A percentile compares a stretch with the other conserved stretches of the same genome.
Evolutionary conservation across 2,797 vertebrate genomes (phyloP).

Genomic region (Silurus aristotelis): DNA sequence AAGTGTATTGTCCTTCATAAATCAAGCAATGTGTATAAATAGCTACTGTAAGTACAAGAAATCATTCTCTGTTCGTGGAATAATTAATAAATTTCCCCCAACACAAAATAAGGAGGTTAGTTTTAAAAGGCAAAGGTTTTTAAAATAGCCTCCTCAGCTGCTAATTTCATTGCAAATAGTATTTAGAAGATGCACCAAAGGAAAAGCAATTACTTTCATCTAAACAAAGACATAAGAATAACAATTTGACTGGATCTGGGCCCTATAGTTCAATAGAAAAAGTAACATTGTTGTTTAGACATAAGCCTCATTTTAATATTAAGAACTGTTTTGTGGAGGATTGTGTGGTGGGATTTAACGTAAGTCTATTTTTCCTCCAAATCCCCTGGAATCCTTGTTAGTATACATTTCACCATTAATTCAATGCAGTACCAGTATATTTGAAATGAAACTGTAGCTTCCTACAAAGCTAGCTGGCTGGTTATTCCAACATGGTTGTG

Average conservation of each 20-base stretch:
- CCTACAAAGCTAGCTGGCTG: neutral
- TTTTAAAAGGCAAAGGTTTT: neutral
- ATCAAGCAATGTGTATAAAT: neutral
- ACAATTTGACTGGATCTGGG: neutral
- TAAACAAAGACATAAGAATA: neutral
- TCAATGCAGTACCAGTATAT: neutral
- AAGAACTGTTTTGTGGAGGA: neutral
- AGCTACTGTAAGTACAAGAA: neutral
- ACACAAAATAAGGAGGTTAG: neutral
- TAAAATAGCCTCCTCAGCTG: neutral
- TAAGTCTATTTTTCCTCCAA: neutral
- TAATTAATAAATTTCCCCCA: neutral
- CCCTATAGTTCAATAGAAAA: neutral
- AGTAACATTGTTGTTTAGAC: neutral
- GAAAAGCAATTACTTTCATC: neutral
- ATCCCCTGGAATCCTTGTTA: neutral
- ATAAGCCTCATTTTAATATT: neutral
- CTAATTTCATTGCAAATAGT: neutral
- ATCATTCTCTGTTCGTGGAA: neutral
- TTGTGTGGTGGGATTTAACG: neutral
- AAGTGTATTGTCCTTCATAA: neutral
- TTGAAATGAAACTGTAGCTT: neutral
- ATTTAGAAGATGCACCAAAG: neutral
- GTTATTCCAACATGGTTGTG: neutral
- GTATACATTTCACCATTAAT: neutral